Evolutionary conservation across 2,113 vertebrate species (phyloP), one percentile per base, ranked within the genome.

Genomic region (Antechinus flavipes): DNA sequence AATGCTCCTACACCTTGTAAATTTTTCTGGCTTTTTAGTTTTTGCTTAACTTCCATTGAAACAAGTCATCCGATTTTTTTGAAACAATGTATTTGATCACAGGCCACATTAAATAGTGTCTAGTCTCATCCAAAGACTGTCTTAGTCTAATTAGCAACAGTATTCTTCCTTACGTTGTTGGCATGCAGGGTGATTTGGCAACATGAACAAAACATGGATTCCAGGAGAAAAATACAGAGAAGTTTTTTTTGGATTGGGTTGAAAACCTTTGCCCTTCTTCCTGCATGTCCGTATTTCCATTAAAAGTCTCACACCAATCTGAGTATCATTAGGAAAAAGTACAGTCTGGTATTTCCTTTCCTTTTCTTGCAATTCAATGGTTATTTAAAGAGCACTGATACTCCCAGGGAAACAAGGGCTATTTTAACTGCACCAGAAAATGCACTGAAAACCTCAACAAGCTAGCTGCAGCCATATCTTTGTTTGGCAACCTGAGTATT

Each of bases 401-500:
- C 95, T 97, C 97, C 97, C 97, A 93, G 11, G 84, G 95, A 98
- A 98, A 96, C 84, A 92, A 68, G 93, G 92, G 50, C 27, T 95
- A 97, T 96, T 97, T 98, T 96, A 97, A 93, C 91, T 68, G 92
- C 94, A 96, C 96, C 92, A 97, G 97, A 97, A 98, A 98, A 97
- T 4, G 24, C 94, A 95, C 97, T 97, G 96, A 96, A 98, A 97
- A 94, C 95, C 97, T 98, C 97, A 98, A 98, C 97, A 98, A 98
- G 97, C 98, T 97, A 97, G 96, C 97, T 96, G 97, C 94, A 95
- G 96, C 97, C 98, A 93, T 98, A 98, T 98, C 98, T 98, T 97
- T 98, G 97, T 98, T 98, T 98, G 97, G 98, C 98, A 98, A 98
- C 98, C 91, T 92, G 97, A 98, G 97, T 96, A 98, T 98, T 98